Conservation (phyloP, 2,113 vertebrate genomes). For the Lepisosteus oculatus region DNA sequence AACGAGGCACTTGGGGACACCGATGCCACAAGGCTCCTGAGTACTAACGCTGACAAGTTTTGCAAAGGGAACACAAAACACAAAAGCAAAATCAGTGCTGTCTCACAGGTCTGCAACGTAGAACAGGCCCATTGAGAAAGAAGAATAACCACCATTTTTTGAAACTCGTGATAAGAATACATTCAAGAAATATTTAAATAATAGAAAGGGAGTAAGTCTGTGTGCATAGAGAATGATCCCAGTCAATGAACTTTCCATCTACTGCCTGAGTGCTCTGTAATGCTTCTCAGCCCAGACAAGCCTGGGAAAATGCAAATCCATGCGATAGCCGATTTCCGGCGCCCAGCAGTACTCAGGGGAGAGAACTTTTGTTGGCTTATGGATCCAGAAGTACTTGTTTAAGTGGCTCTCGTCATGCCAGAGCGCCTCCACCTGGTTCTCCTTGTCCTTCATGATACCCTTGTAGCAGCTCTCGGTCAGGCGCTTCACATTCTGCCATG, state of each 20-base stretch:
- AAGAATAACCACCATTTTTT: conserved; percentile 20
- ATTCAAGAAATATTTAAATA: background rate
- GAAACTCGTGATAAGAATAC: conserved; percentile 10
- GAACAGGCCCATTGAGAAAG: conserved; percentile 5
- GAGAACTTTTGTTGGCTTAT: conserved; percentile 67
- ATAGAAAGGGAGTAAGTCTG: conserved; percentile 3
- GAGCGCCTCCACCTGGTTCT: conserved; percentile 59
- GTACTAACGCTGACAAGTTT: too few species aligned
- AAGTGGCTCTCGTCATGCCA: conserved; percentile 81
- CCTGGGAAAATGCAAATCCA: conserved; percentile 39
- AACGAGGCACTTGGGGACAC: too few species aligned
- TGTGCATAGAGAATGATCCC: conserved; percentile 6
- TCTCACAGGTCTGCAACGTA: too few species aligned
- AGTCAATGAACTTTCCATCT: background rate
- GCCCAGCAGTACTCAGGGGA: conserved; percentile 79
- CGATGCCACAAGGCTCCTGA: too few species aligned
- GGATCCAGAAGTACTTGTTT: conserved; percentile 66
- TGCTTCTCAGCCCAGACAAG: conserved; percentile 54
- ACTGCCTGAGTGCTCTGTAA: conserved; percentile 37
- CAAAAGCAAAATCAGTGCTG: too few species aligned
- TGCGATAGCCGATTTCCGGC: conserved; percentile 27
- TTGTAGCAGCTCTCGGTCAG: conserved; percentile 52
- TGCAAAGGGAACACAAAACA: too few species aligned
- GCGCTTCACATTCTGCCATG: conserved; percentile 48
- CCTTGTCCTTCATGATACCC: conserved; percentile 54